Percentiles rank a stretch among this genome's conserved stretches.
phyloP scores from a whole-genome alignment of 2,113 vertebrate genomes.

The Syngnathus floridae region DNA sequence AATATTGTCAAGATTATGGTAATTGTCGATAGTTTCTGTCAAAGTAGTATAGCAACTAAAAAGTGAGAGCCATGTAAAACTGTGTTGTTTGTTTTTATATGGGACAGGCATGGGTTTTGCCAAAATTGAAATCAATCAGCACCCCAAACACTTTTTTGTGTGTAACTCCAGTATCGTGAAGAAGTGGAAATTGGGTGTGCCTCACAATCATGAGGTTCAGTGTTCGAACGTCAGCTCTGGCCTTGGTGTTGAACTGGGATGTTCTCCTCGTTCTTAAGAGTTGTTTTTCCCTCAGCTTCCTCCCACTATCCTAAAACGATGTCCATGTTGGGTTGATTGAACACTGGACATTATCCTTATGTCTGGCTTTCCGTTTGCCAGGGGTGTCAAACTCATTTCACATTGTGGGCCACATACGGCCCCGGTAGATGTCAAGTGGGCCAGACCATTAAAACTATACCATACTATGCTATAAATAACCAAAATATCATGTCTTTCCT shows the following conservation, averaged over 20 bases:
- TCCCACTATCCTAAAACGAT: background rate
- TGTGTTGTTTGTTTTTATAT: background rate
- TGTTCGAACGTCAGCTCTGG: background rate
- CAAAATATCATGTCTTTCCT: no score
- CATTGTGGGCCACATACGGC: no score
- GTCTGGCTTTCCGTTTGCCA: no score
- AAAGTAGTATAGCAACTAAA: no score
- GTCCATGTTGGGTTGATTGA: background rate
- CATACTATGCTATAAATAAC: no score
- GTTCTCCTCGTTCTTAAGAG: background rate
- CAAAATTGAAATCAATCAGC: background rate
- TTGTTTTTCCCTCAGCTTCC: background rate
- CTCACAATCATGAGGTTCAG: background rate
- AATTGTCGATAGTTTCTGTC: no score
- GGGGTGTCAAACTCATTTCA: no score
- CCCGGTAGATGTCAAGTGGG: no score
- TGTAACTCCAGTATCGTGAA: background rate
- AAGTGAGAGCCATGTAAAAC: background rate
- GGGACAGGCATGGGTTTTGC: background rate
- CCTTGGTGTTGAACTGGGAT: background rate
- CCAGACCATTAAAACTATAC: no score
- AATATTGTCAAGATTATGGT: no score
- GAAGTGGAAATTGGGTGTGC: background rate
- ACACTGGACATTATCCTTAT: no score
- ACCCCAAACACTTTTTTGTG: background rate